Conservation (phyloP, 2,113 vertebrate species). For the Corapipo altera region DNA sequence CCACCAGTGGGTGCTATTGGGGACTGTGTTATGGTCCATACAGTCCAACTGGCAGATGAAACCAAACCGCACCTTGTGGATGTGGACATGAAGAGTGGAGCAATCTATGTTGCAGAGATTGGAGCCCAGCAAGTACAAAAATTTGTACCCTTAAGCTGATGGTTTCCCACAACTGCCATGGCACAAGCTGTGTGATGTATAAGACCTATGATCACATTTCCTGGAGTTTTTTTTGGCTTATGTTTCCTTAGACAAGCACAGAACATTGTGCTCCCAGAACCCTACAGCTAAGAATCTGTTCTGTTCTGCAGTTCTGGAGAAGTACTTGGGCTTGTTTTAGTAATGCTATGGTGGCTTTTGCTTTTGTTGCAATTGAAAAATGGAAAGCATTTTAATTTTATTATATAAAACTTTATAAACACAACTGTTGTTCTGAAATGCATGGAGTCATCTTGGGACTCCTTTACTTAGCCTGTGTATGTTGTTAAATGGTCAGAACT, state of each 20-base stretch:
- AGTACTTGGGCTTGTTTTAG: background rate
- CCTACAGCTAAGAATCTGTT: background rate
- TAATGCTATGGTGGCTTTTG: background rate
- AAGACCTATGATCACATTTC: background rate
- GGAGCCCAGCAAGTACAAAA: conserved; percentile 93
- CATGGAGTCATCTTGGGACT: background rate
- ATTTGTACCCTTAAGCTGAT: conserved; percentile 76
- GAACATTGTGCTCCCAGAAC: background rate
- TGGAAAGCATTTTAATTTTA: background rate
- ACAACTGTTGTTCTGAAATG: background rate
- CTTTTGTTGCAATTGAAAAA: background rate
- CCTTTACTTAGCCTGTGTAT: background rate
- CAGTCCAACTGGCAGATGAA: conserved; percentile 86
- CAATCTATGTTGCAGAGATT: conserved; percentile 91
- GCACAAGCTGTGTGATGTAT: background rate
- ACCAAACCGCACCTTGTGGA: conserved; percentile 91
- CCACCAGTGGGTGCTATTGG: conserved; percentile 85
- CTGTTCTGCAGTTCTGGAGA: background rate
- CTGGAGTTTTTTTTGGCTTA: background rate
- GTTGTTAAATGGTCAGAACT: background rate
- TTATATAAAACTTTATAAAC: background rate
- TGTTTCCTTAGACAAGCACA: background rate
- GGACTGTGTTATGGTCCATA: conserved; percentile 79
- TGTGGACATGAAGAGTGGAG: conserved; percentile 81
- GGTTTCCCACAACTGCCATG: background rate